phyloP scores from a whole-genome alignment of 2,888 invertebrate genomes.

The Drosophila lacicola region DNA sequence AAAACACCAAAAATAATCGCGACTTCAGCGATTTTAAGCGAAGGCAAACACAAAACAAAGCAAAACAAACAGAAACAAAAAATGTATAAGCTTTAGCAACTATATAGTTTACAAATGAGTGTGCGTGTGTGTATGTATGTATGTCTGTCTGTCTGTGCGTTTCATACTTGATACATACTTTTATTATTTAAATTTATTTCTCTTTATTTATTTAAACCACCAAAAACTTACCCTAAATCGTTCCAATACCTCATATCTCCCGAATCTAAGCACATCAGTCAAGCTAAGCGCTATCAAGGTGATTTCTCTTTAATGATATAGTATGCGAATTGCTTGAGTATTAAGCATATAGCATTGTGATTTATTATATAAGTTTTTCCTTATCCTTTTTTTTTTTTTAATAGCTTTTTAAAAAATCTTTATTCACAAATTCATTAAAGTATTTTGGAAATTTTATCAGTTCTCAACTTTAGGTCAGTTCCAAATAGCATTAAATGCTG shows the following conservation, averaged over 20 bases:
- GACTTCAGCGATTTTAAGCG: conserved; percentile 51
- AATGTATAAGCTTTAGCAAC: conserved; percentile 49
- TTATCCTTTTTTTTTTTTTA: not conserved
- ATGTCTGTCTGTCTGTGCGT: conserved; percentile 3
- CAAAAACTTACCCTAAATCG: not conserved
- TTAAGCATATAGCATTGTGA: conserved; percentile 30
- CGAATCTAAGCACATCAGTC: not conserved
- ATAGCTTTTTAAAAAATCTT: no score
- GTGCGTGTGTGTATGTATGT: conserved; percentile 44
- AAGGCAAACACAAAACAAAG: conserved; percentile 9
- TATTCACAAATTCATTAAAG: not conserved
- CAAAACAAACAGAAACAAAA: conserved; percentile 21
- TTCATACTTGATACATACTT: not conserved
- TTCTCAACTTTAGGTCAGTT: not conserved
- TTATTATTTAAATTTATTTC: not conserved
- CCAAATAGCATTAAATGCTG: not conserved
- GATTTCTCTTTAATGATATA: not conserved
- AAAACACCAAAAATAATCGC: conserved; percentile 33
- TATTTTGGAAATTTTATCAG: not conserved
- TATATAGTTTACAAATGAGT: conserved; percentile 25
- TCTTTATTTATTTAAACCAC: conserved; percentile 21
- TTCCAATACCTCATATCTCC: no score
- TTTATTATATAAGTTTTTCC: conserved; percentile 31
- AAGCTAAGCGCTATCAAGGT: not conserved
- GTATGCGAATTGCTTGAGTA: conserved; percentile 4